These are phyloP conservation scores for Meteorus cinctellus DNA, from an alignment of 2,888 invertebrate species.

Conservation along the genomic window DNA sequence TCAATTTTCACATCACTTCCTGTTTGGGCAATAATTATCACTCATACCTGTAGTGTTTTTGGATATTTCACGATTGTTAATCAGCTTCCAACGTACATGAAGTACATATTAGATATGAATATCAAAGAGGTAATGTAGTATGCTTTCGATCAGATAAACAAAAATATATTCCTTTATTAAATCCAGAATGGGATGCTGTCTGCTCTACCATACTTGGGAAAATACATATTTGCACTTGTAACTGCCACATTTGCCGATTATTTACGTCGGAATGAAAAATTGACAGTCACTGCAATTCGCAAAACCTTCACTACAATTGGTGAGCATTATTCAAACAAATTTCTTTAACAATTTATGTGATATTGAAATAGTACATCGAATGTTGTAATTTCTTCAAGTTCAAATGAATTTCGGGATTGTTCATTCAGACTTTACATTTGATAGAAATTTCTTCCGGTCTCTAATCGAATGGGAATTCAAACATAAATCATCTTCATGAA, in stretches of 20 bases:
- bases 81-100: conserved; percentile 90
- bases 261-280: conserved; percentile 79
- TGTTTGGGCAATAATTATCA: conserved; percentile 90
- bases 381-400: no score
- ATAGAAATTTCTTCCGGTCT: no score
- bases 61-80: conserved; percentile 92
- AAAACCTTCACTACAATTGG: conserved; percentile 81
- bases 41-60: conserved; percentile 89
- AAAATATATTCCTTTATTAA: neutral
- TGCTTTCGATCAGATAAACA: neutral
- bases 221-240: conserved; percentile 85
- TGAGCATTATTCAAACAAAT: conserved; percentile 64
- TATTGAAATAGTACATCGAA: no score
- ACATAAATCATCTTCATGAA: no score
- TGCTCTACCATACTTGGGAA: conserved; percentile 90
- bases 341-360: no score
- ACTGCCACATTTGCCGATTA: conserved; percentile 85
- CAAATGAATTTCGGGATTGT: no score
- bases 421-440: no score
- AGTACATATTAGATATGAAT: conserved; percentile 83
- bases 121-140: conserved; percentile 81
- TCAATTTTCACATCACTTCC: conserved; percentile 81
- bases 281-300: conserved; percentile 84
- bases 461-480: no score
- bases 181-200: conserved; percentile 86